Base-by-base conservation (phyloP, 2,888 invertebrate genomes). In the Rotaria socialis region DNA sequence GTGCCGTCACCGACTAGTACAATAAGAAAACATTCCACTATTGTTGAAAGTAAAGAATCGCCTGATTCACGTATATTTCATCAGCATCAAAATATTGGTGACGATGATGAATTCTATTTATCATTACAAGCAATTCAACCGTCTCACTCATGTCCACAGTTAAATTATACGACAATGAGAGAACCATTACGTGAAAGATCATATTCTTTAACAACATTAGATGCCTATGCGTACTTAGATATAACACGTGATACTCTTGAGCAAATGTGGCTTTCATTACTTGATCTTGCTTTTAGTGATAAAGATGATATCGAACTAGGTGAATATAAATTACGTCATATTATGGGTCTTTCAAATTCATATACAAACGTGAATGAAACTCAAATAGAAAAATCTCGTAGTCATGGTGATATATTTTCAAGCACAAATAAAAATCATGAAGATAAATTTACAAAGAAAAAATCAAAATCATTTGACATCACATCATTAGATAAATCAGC, bases 251-350 rank as follows among this genome's bases (percentile, higher is more conserved):
- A 75, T 43, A 75, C 75, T 41, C 75, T 75, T n/a, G 75, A 75
- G 43, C 75, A 75, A 75, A 75, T 75, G 47, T 75, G 75, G 75
- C 24, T 43, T 75, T 75, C 75, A 75, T 75, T 75, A 47, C 47
- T 75, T 43, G 47, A 75, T 47, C 47, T 75, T 41, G 75, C 75
- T 11, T 75, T 41, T n/a, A 75, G 75, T 75, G 75, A 75, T 24
- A 75, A 75, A 43, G 75, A 75, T 43, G 75, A 75, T 43, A 43
- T 75, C 22, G 75, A 75, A 75, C 24, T 75, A 75, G 47, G 43
- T 47, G 75, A 75, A 75, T 75, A 75, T n/a, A 75, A 75, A 43
- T 47, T 75, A 47, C 41, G 75, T 43, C 75, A 75, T 75, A 75
- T 75, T 7, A 47, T 47, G 24, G 75, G 75, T 75, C 47, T 75